Base-by-base conservation (phyloP, 2,888 invertebrate genomes). In the Watsonalla cultraria region DNA sequence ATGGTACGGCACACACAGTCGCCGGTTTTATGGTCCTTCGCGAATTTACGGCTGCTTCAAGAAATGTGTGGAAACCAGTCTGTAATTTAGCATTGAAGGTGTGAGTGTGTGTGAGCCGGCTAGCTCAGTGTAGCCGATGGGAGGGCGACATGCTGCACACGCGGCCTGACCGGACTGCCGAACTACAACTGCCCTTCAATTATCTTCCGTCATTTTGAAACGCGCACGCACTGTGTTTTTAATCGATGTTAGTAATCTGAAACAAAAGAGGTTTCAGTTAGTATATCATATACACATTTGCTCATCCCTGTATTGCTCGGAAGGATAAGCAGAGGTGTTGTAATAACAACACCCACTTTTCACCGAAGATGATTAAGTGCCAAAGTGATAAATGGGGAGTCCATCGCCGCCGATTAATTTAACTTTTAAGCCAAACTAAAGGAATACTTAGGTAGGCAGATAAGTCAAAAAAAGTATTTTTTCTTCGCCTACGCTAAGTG, bases 31-130 rank as follows among this genome's bases (percentile, higher is more conserved):
- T 58, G 45, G 51, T 51, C 52, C 51, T 62, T 54, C 46, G 60
- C 61, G 58, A 84, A 92, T 93, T 94, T 96, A 97, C 94, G 97
- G 97, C 90, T 97, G 97, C 92, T 97, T 97, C 89, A 97, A 92
- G 89, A 97, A 97, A 91, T 97, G 97, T 84, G 96, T 97, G 85
- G 97, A 96, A 69, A 97, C 96, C 81, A 97, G 93, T 92, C 96
- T 95, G 94, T 97, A 94, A 92, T 96, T 96, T 93, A 97, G 96
- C 97, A 97, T 97, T 89, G 88, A 90, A 74, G 72, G 74, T 61
- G 72, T 64, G 92, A 75, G 62, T 60, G 68, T 79, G 76, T 74
- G 63, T 66, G 78, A 87, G 83, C 81, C 76, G 69, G 61, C 66
- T 78, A 77, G 85, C 84, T 78, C 79, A 59, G 62, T 60, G 57